phyloP scores from a whole-genome alignment of 2,888 invertebrate species.

The Aleiodes testaceus region DNA sequence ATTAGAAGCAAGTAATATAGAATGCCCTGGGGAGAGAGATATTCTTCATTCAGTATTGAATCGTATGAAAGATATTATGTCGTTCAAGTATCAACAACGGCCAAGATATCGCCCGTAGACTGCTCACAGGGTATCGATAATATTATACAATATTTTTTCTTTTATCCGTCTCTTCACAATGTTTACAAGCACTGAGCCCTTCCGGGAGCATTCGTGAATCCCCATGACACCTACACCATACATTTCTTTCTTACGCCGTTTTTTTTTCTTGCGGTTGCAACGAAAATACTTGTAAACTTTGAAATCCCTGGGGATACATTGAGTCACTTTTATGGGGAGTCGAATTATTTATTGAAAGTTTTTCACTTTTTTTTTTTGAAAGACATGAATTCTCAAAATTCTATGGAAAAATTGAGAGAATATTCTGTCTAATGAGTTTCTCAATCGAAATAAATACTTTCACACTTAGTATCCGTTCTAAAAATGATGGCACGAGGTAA shows the following conservation, averaged over 20 bases:
- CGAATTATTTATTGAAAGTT: no score
- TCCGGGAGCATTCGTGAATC: conserved; percentile 45
- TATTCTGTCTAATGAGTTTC: background rate
- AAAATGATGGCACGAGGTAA: background rate
- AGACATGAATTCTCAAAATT: no score
- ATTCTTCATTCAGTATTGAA: conserved; percentile 45
- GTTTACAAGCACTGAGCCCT: conserved; percentile 42
- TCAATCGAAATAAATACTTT: background rate
- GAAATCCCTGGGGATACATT: no score
- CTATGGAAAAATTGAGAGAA: no score
- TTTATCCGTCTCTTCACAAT: conserved; percentile 13
- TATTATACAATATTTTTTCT: conserved; percentile 46
- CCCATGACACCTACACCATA: conserved; percentile 1
- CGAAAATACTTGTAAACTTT: conserved; percentile 22
- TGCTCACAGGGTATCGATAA: conserved; percentile 52
- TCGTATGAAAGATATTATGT: conserved; percentile 37
- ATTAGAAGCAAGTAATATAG: conserved; percentile 19
- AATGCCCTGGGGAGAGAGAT: conserved; percentile 40
- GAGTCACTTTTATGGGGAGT: no score
- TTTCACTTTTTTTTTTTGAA: no score
- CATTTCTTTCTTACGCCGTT: conserved; percentile 1
- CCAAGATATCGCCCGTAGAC: conserved; percentile 46
- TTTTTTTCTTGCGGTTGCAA: background rate
- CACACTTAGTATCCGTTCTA: background rate
- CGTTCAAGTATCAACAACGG: conserved; percentile 41